A percentile compares a stretch with the other conserved stretches of the same genome.
These are phyloP conservation scores for Osmoderma eremita DNA, from an alignment of 2,888 invertebrate species.

Conservation along the genomic window DNA sequence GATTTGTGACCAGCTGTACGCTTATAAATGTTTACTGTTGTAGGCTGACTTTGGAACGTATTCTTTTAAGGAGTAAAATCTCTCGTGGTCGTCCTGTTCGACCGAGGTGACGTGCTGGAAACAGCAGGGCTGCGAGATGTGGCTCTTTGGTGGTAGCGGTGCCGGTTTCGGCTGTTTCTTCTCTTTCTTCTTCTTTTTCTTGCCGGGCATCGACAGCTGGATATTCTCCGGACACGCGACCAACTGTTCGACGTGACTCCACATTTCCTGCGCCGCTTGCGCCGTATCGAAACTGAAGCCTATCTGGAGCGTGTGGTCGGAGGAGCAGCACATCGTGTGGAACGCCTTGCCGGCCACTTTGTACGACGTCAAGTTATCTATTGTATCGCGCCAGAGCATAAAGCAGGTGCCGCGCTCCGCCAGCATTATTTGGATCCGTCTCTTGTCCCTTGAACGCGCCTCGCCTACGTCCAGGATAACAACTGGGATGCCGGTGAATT, in stretches of 20 bases:
- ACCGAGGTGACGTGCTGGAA: conserved; percentile 86
- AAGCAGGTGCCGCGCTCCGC: conserved; percentile 78
- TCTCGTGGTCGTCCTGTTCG: conserved; percentile 72
- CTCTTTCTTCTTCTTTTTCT: conserved; percentile 69
- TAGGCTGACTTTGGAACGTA: conserved; percentile 64
- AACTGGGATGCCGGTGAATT: conserved; percentile 82
- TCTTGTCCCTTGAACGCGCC: conserved; percentile 73
- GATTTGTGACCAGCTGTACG: neutral
- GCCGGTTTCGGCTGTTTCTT: conserved; percentile 67
- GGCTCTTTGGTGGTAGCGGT: conserved; percentile 78
- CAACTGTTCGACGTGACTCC: conserved; percentile 74
- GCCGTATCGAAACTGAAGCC: conserved; percentile 84
- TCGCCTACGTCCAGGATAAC: conserved; percentile 81
- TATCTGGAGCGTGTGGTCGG: conserved; percentile 79
- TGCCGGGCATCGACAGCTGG: conserved; percentile 69
- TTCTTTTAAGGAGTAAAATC: conserved; percentile 76
- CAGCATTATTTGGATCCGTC: conserved; percentile 62
- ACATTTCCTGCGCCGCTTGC: conserved; percentile 76
- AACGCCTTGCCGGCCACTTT: conserved; percentile 77
- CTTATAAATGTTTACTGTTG: conserved; percentile 38
- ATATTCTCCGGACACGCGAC: conserved; percentile 83
- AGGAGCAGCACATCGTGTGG: conserved; percentile 83
- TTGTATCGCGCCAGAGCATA: conserved; percentile 82
- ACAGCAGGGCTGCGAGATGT: conserved; percentile 86
- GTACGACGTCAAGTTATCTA: conserved; percentile 82